Conservation (phyloP, 2,888 invertebrate species). For the Yponomeuta evonymella region DNA sequence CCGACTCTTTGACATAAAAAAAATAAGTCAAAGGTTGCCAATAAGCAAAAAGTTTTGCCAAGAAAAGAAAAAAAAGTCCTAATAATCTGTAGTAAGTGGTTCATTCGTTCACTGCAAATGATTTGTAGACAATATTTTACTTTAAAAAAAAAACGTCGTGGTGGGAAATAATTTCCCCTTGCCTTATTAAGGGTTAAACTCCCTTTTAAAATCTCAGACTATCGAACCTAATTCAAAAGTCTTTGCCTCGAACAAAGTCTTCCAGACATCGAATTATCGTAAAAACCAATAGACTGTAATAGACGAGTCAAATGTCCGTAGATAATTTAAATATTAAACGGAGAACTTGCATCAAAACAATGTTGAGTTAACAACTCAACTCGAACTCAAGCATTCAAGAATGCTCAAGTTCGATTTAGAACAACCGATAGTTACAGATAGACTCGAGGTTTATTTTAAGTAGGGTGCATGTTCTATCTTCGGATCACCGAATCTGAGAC, state of each 20-base stretch:
- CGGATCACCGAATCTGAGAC: background rate
- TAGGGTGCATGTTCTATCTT: background rate
- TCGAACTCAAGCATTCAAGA: background rate
- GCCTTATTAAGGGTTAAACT: too few species aligned
- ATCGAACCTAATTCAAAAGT: background rate
- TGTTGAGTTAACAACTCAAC: background rate
- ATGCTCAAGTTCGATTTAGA: slow-evolving; percentile 18
- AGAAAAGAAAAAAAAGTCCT: too few species aligned
- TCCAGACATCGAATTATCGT: background rate
- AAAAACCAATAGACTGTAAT: background rate
- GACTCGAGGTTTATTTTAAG: background rate
- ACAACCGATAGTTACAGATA: background rate
- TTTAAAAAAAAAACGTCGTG: too few species aligned
- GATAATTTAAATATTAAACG: background rate
- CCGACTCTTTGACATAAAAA: too few species aligned
- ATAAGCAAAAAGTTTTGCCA: too few species aligned
- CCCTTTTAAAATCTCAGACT: too few species aligned
- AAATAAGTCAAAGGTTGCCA: too few species aligned
- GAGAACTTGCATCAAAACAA: background rate
- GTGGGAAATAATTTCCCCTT: too few species aligned
- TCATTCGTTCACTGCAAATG: too few species aligned
- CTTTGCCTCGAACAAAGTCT: background rate
- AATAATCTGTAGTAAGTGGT: too few species aligned
- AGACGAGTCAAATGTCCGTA: background rate
- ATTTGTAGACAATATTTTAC: too few species aligned